These are phyloP conservation scores for Tortrix viridana DNA, from an alignment of 2,888 invertebrate species.

Conservation along the genomic window DNA sequence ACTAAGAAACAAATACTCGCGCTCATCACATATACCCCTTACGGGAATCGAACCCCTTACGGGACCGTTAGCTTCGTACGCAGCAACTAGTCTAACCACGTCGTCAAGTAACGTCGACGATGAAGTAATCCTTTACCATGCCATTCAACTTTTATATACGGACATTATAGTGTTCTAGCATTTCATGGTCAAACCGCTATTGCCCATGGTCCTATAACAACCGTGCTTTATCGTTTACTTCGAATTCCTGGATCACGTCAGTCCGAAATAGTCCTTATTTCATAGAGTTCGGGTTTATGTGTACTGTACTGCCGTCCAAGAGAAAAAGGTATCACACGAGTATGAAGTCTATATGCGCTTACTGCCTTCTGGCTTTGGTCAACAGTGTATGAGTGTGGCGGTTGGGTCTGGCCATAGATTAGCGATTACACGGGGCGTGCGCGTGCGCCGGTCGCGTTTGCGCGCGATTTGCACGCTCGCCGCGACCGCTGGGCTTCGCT, in stretches of 20 bases:
- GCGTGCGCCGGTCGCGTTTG: slow-evolving; percentile 43
- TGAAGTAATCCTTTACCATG: slow-evolving; percentile 9
- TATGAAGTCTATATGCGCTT: too few relatives aligned
- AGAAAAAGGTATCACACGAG: too few relatives aligned
- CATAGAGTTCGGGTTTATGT: slow-evolving; percentile 8
- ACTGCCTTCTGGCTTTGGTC: too few relatives aligned
- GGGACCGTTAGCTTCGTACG: too few relatives aligned
- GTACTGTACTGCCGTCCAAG: too few relatives aligned
- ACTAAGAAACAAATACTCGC: too few relatives aligned
- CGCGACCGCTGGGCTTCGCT: slow-evolving; percentile 21
- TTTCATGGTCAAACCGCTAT: slow-evolving; percentile 29
- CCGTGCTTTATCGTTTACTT: slow-evolving; percentile 18
- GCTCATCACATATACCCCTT: too few relatives aligned
- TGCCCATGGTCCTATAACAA: slow-evolving; percentile 23
- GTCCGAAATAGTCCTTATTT: slow-evolving; percentile 8
- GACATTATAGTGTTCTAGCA: slow-evolving; percentile 19
- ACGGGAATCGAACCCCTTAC: too few relatives aligned
- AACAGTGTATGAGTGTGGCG: slow-evolving; percentile 15
- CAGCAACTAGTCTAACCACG: too few relatives aligned
- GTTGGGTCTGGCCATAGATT: slow-evolving; percentile 44
- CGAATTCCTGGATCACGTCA: slow-evolving; percentile 16
- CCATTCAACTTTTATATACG: slow-evolving; percentile 27
- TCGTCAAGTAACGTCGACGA: too few relatives aligned
- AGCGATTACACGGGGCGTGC: slow-evolving; percentile 52
- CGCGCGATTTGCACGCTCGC: slow-evolving; percentile 33